These are phyloP conservation scores for Sarcoramphus papa DNA, from an alignment of 2,797 vertebrate genomes.

Conservation along the genomic window DNA sequence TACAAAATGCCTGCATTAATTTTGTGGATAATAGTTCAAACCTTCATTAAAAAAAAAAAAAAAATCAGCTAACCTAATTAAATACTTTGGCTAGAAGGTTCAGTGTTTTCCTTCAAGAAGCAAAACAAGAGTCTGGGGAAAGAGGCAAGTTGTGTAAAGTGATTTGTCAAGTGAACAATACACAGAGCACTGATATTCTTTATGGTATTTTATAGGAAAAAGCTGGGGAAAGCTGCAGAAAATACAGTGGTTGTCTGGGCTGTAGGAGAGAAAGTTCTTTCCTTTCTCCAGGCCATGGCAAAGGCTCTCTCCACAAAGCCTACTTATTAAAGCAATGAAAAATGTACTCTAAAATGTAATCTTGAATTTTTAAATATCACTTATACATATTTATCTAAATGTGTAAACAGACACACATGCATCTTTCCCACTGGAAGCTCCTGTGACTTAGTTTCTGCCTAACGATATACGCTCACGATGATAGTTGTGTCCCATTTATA, in stretches of 20 bases:
- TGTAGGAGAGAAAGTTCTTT: background rate
- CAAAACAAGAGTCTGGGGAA: background rate
- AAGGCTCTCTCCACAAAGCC: background rate
- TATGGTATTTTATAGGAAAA: background rate
- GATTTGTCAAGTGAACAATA: background rate
- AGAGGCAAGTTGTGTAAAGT: background rate
- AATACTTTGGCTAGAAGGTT: background rate
- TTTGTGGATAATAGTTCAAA: background rate
- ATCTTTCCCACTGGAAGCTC: background rate
- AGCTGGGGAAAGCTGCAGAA: background rate
- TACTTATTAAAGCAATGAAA: background rate
- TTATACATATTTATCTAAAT: background rate
- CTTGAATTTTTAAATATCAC: background rate
- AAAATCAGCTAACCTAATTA: background rate
- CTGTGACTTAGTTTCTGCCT: background rate
- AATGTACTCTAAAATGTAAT: background rate
- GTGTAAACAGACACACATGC: rapidly evolving
- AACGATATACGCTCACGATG: background rate
- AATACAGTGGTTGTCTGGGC: background rate
- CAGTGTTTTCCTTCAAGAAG: background rate
- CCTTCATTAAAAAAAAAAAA: rapidly evolving
- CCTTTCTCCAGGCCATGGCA: background rate
- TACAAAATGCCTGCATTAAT: background rate
- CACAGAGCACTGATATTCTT: background rate
- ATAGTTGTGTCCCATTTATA: background rate